Evolutionary conservation across 2,113 vertebrate genomes (phyloP), one percentile per base, ranked within the genome.

Genomic region (Pipra filicauda): DNA sequence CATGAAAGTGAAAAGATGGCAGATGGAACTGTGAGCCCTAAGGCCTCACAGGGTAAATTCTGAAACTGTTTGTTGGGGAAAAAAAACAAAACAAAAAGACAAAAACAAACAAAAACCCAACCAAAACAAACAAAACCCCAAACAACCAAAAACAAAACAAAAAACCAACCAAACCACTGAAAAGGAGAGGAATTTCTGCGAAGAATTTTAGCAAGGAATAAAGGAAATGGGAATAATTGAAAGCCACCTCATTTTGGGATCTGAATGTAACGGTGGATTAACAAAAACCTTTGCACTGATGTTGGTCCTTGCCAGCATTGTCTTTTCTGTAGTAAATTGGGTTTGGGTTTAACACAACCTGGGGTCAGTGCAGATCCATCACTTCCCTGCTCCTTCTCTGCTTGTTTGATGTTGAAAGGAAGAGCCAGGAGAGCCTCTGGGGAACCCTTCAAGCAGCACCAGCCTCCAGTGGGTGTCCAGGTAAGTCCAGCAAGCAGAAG

Each of bases 361-460:
- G 49, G 26, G 33, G 4, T 65, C 44, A 33, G 19, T 23, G 21
- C 44, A 37, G 51, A 58, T 11, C 37, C 19, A 10, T 21, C 7
- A 3, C 24, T 51, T 43, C 31, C 31, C 88, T 66, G 39, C 51
- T 89, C 59, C 46, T 51, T 22, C 54, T 41, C 31, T 11, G 3
- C 20, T 11, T 37, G 15, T 20, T 54, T 37, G 9, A 5, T 8
- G 12, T 12, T 44, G 20, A 43, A 44, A 59, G 33, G n/a, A 19
- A 18, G 39, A 7, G 9, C 0, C 1, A n/a, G n/a, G 27, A 76
- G 55, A 37, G 20, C 0, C 0, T 12, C 31, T 44, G 80, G 31
- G 16, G 20, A 43, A 33, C 46, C 43, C 26, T n/a, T 52, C 21
- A 2, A 4, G 21, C 28, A 46, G 9, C 46, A 28, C 28, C 59